Evolutionary conservation across 1,140 invertebrate species (phyloP), one percentile per base, ranked within the genome.

Genomic region (Macrobrachium nipponense): DNA sequence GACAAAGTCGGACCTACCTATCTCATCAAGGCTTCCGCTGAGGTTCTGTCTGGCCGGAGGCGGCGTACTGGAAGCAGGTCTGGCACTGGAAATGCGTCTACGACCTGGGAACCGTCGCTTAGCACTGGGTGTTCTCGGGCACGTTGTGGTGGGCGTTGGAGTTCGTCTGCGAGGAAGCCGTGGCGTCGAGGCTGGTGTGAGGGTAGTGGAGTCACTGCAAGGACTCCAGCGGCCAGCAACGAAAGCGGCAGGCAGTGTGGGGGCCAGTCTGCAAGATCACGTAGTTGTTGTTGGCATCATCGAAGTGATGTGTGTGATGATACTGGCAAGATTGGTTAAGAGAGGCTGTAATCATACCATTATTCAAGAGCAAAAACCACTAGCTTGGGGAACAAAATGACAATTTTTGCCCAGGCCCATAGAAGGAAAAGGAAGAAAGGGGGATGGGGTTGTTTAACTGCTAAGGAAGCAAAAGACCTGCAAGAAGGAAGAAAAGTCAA

Each of bases 151-250:
- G 58, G 83, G 66, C 59, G 83, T 86, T 8, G 66, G 66, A 23
- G 23, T 3, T n/a, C 58, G 59, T 18, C 84, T 77, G 59, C 84
- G 84, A n/a, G 44, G 77, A 12, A 66, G 82, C 27, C 82, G 82
- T n/a, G 84, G 77, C 59, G 84, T 80, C n/a, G 84, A 85, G 23
- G 76, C 27, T 12, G 77, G 77, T 17, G 84, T 86, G 77, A 86
- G 64, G 12, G 77, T 73, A 51, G 77, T 80, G 59, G 64, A 73
- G 59, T 86, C 84, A 18, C 84, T 86, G 36, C 84, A 62, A 15
- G 84, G 84, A 18, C 58, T 80, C 84, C 84, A 86, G 36, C 51
- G 51, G 8, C 51, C 51, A 51, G 51, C 51, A 12, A 12, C 7
- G 12, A 51, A 51, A 12, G 80, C 77, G 17, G 61, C 23, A 3